Evolutionary conservation across 1,140 invertebrate species (phyloP).

Genomic region (Drosophila malerkotliana): DNA sequence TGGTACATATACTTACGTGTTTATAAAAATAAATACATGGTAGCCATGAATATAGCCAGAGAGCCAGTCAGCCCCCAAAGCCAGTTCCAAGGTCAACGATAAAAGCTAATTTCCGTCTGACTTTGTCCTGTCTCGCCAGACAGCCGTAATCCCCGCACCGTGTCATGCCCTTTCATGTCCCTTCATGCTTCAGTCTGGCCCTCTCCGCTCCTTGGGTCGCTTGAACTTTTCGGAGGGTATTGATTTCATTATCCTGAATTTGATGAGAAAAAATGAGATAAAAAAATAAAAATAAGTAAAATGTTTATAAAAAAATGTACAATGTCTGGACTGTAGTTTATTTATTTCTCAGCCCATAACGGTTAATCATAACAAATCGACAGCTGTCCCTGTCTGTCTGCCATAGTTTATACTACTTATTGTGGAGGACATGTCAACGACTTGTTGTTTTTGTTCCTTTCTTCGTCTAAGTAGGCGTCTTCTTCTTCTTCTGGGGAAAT

Average conservation of each 20-base stretch:
- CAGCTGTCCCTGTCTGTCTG: constrained; percentile 45
- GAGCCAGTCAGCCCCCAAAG: background rate
- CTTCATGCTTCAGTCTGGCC: background rate
- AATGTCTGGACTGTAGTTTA: constrained; percentile 5
- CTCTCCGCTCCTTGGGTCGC: constrained; percentile 8
- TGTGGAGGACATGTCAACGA: constrained; percentile 68
- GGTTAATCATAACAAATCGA: constrained; percentile 70
- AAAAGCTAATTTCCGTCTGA: constrained; percentile 41
- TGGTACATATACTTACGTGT: background rate
- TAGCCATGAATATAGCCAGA: constrained; percentile 14
- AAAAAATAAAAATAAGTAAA: background rate
- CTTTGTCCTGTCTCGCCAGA: constrained; percentile 41
- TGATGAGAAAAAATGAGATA: background rate
- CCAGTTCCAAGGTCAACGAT: constrained; percentile 35
- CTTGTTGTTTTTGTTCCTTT: constrained; percentile 38
- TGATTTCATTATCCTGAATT: constrained; percentile 49
- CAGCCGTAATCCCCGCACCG: constrained; percentile 11
- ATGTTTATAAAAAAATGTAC: background rate
- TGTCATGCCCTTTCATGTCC: background rate
- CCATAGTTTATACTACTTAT: background rate
- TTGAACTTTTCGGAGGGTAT: constrained; percentile 20
- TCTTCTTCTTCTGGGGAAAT: too few species aligned
- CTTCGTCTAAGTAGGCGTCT: background rate
- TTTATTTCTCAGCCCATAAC: constrained; percentile 36
- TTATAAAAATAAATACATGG: constrained; percentile 1